Conservation (phyloP, 2,888 invertebrate species). For the Hermaeophaga mercurialis region DNA sequence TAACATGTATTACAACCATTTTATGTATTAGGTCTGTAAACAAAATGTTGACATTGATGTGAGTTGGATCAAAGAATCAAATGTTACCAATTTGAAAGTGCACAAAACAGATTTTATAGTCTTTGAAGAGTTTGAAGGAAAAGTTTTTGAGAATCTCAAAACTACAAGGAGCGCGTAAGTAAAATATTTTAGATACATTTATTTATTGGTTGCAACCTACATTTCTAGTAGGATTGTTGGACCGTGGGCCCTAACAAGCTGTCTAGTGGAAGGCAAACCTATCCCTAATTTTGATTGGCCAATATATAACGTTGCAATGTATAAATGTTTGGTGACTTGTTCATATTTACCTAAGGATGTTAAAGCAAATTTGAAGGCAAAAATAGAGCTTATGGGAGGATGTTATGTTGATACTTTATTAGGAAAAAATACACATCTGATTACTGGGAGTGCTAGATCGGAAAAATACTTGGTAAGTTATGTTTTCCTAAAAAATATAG, state of each 20-base stretch:
- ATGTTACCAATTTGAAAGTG: conserved; percentile 63
- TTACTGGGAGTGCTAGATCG: conserved; percentile 77
- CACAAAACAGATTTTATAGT: conserved; percentile 77
- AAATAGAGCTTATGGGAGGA: conserved; percentile 80
- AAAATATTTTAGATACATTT: neutral
- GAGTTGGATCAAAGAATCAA: conserved; percentile 68
- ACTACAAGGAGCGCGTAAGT: conserved; percentile 74
- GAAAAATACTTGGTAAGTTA: conserved; percentile 74
- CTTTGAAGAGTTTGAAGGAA: conserved; percentile 77
- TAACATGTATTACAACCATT: too few species aligned
- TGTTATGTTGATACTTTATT: conserved; percentile 68
- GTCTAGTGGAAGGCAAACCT: conserved; percentile 70
- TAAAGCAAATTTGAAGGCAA: conserved; percentile 65
- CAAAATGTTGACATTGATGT: conserved; percentile 65
- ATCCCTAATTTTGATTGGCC: conserved; percentile 79
- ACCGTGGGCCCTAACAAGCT: conserved; percentile 78
- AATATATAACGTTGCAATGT: conserved; percentile 83
- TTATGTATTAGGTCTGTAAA: conserved; percentile 48
- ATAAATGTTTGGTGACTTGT: conserved; percentile 68
- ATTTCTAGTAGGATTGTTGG: conserved; percentile 74
- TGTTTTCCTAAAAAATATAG: neutral
- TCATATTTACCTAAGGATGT: conserved; percentile 57
- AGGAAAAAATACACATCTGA: conserved; percentile 76
- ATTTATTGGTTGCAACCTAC: conserved; percentile 1
- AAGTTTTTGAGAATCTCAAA: conserved; percentile 68